Evolutionary conservation across 2,797 vertebrate genomes (phyloP).

Genomic region (Sphaeramia orbicularis): DNA sequence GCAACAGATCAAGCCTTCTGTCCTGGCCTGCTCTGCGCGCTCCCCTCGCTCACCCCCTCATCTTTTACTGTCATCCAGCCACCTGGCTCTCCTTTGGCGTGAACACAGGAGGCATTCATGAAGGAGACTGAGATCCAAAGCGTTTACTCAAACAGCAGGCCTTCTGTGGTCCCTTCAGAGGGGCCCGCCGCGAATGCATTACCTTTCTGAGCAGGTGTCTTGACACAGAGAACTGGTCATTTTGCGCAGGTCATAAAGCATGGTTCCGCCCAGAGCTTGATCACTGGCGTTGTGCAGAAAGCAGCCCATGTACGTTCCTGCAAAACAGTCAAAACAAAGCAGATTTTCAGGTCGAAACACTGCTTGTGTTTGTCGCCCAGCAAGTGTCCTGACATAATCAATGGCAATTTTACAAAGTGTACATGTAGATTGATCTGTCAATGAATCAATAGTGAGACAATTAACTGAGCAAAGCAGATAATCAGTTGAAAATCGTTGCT

Average conservation of each 20-base stretch:
- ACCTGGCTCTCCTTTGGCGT: constrained; percentile 77
- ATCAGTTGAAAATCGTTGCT: no score
- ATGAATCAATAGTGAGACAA: no score
- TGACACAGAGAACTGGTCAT: constrained; percentile 96
- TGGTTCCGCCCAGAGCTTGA: constrained; percentile 90
- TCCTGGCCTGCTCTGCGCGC: constrained; percentile 56
- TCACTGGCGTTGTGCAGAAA: constrained; percentile 89
- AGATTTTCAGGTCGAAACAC: constrained; percentile 9
- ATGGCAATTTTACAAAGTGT: no score
- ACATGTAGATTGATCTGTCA: no score
- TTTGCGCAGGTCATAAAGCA: constrained; percentile 96
- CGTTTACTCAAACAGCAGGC: constrained; percentile 74
- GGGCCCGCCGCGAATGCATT: constrained; percentile 59
- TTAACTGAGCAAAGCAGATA: no score
- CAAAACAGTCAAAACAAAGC: background rate
- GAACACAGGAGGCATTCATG: constrained; percentile 81
- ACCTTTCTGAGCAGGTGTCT: constrained; percentile 96
- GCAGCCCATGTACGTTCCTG: constrained; percentile 94
- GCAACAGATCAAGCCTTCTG: constrained; percentile 74
- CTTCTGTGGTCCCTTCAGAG: constrained; percentile 64
- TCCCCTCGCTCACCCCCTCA: constrained; percentile 50
- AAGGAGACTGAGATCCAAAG: constrained; percentile 62
- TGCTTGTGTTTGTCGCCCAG: background rate
- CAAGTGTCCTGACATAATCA: no score
- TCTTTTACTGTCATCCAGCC: constrained; percentile 77